Evolutionary conservation across 2,888 invertebrate genomes (phyloP).

Genomic region (Spilarctia lutea): DNA sequence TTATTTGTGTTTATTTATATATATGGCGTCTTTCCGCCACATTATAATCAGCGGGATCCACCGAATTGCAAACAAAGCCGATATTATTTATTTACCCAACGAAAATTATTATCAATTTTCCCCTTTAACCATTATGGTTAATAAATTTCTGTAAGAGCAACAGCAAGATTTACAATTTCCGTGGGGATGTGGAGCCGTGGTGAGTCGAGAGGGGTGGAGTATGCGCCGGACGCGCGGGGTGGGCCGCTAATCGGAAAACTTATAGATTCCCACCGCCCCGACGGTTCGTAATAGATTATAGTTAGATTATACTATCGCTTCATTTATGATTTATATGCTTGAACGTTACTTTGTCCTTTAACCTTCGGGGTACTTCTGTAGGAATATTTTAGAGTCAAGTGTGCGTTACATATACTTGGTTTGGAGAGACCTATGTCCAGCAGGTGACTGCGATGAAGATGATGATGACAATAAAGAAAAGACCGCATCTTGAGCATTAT

Average conservation of each 20-base stretch:
- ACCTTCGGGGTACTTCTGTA: neutral
- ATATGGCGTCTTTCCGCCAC: neutral
- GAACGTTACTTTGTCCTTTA: constrained; percentile 7
- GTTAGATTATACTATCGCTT: constrained; percentile 43
- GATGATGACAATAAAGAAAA: no score
- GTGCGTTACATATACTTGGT: no score
- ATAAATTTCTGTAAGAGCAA: constrained; percentile 61
- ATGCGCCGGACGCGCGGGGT: constrained; percentile 29
- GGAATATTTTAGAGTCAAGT: no score
- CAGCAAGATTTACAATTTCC: constrained; percentile 70
- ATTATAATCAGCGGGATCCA: constrained; percentile 13
- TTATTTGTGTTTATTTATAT: constrained; percentile 30
- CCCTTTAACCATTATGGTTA: constrained; percentile 62
- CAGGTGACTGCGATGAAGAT: no score
- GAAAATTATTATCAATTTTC: constrained; percentile 62
- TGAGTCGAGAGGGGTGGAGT: constrained; percentile 2
- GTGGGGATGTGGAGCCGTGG: constrained; percentile 36
- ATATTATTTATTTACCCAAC: constrained; percentile 38
- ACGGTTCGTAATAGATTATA: constrained; percentile 51
- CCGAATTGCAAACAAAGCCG: constrained; percentile 13
- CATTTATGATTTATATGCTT: constrained; percentile 46
- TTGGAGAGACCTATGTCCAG: no score
- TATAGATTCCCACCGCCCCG: constrained; percentile 51
- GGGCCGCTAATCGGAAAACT: constrained; percentile 61
- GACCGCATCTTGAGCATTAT: no score